Conservation (phyloP, 2,113 vertebrate genomes). For the Sinocyclocheilus maitianheensis region DNA sequence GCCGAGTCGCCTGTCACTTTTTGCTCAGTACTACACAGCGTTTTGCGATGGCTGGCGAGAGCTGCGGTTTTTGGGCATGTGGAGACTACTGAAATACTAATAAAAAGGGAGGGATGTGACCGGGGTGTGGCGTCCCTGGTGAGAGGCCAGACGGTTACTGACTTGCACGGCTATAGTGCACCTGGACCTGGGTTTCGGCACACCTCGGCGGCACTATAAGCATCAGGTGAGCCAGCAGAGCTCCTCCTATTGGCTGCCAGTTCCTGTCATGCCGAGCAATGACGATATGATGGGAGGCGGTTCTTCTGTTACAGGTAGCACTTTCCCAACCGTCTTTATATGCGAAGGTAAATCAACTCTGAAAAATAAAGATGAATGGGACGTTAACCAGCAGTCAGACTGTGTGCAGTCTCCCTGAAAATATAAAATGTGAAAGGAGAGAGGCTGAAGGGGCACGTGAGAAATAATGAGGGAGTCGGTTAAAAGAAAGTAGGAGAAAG, state of each 20-base stretch:
- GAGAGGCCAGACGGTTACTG: slow-evolving; percentile 23
- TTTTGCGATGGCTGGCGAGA: slow-evolving; percentile 6
- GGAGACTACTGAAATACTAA: background rate
- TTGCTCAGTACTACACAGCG: background rate
- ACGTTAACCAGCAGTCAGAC: slow-evolving; percentile 18
- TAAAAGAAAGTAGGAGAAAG: slow-evolving; percentile 22
- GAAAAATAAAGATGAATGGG: slow-evolving; percentile 15
- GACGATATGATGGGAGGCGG: background rate
- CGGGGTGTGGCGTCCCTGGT: slow-evolving; percentile 2
- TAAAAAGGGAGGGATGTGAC: background rate
- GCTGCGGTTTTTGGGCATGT: background rate
- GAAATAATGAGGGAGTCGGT: slow-evolving; percentile 25
- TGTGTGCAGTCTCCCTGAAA: slow-evolving; percentile 61
- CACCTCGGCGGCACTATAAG: background rate
- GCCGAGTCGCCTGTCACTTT: background rate
- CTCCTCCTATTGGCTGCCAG: slow-evolving; percentile 4
- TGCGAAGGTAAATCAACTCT: slow-evolving; percentile 53
- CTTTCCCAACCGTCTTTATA: slow-evolving; percentile 40
- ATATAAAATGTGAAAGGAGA: background rate
- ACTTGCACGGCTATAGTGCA: background rate
- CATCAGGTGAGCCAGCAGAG: slow-evolving; percentile 40
- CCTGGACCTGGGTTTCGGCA: background rate
- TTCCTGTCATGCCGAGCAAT: slow-evolving; percentile 17
- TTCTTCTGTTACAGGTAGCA: background rate
- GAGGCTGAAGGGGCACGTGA: background rate